phyloP scores from a whole-genome alignment of 2,888 invertebrate species.

The Homarus gammarus region DNA sequence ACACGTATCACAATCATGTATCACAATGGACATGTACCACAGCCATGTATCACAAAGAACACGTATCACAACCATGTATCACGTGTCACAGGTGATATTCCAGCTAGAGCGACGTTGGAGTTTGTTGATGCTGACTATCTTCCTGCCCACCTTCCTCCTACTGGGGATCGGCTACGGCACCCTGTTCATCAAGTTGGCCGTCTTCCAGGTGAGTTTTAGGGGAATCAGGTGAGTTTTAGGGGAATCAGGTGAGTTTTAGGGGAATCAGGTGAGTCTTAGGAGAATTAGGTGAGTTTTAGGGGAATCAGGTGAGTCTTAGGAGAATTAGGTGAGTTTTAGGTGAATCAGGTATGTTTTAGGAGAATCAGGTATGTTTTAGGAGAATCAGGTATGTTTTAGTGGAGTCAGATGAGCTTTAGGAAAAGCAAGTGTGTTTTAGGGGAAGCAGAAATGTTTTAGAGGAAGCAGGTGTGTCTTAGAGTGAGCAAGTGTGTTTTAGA shows the following conservation, averaged over 20 bases:
- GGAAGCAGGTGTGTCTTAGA: too few relatives aligned
- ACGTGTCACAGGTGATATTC: constrained; percentile 18
- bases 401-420: too few relatives aligned
- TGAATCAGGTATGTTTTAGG: too few relatives aligned
- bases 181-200: constrained; percentile 8
- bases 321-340: too few relatives aligned
- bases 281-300: neutral
- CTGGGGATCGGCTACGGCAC: constrained; percentile 23
- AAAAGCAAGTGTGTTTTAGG: too few relatives aligned
- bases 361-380: too few relatives aligned
- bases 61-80: neutral
- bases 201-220: constrained; percentile 14
- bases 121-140: constrained; percentile 23
- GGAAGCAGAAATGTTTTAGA: too few relatives aligned
- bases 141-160: constrained; percentile 36
- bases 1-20: neutral
- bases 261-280: neutral
- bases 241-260: neutral
- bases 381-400: too few relatives aligned
- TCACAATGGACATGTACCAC: neutral
- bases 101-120: constrained; percentile 31
- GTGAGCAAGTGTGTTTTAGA: too few relatives aligned
- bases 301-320: too few relatives aligned
- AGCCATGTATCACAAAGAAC: neutral
- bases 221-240: neutral